Evolutionary conservation across 92 coral and sea anemone genomes (phyloP), one percentile per base, ranked within the genome.

Genomic region (Zoanthus solanderi): DNA sequence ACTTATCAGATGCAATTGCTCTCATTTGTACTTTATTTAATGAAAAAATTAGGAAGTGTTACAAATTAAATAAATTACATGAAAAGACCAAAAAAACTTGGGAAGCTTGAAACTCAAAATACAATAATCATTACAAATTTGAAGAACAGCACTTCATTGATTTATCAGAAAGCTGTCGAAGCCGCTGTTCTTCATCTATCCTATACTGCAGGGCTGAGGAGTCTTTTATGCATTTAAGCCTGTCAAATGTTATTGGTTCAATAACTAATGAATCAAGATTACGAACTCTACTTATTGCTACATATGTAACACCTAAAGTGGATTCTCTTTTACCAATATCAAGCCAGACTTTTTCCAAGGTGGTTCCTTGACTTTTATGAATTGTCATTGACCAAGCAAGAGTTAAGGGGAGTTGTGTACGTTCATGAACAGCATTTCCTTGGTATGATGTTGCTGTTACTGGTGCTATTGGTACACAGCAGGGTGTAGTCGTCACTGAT

Each of bases 261-360:
- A 71, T 71, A 71, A 71, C 76, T 71, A 71, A 32, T 42, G 48
- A 31, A 71, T 31, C 76, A 71, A 28, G 65, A 85, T 66, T 72
- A 66, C 63, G 73, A 66, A 76, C 69, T 58, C 88, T 60, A 58
- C 82, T 73, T 57, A 87, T 56, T 37, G 84, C 84, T 28, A 87
- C 90, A 87, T 87, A 87, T 12, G 90, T 87, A 71, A 87, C 74
- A 6, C 84, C 78, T 76, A 75, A 61, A 61, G 68, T 61, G 68
- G 68, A 17, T 61, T 61, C 68, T 61, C 68, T 61, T 61, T 61
- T 61, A 11, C 81, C 88, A 16, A 84, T 71, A 72, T 58, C 84
- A 63, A 87, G 50, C 90, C 78, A 87, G 56, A 83, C 84, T 31
- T 87, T 87, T 13, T 75, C 75, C 37, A 75, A 52, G 23, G 89